Evolutionary conservation across 2,888 invertebrate species (phyloP).

Genomic region (Idaea aversata): DNA sequence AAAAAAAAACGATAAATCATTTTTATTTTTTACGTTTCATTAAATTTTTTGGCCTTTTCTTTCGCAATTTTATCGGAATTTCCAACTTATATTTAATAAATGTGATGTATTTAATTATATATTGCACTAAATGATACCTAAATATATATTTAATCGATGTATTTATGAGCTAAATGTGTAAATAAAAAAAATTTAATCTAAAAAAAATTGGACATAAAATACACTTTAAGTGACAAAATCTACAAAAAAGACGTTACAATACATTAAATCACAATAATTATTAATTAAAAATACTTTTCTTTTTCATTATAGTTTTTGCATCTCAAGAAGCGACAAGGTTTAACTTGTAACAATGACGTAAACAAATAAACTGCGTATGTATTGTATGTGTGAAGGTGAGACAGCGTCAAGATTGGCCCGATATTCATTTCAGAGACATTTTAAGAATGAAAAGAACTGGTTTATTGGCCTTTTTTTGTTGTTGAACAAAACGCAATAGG

Average conservation of each 20-base stretch:
- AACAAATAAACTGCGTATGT: too few species aligned
- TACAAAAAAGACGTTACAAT: background rate
- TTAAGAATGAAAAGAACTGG: too few species aligned
- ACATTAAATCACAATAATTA: slow-evolving; percentile 14
- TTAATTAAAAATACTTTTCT: slow-evolving; percentile 30
- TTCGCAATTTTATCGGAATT: background rate
- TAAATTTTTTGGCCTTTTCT: background rate
- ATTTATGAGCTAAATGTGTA: background rate
- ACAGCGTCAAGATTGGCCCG: too few species aligned
- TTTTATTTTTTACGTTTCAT: too few species aligned
- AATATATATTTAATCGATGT: background rate
- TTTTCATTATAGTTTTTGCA: background rate
- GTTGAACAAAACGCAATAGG: too few species aligned
- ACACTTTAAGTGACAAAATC: background rate
- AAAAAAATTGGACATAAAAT: background rate
- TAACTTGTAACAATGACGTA: background rate
- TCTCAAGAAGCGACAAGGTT: background rate
- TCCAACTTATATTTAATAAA: background rate
- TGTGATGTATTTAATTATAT: background rate
- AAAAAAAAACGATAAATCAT: background rate
- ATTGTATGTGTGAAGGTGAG: too few species aligned
- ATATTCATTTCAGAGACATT: too few species aligned
- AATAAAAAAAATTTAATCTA: background rate
- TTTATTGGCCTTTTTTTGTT: too few species aligned
- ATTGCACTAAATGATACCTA: background rate